These are phyloP conservation scores for Corydoras sp. DNA, from an alignment of 2,113 vertebrate species.

Conservation along the genomic window DNA sequence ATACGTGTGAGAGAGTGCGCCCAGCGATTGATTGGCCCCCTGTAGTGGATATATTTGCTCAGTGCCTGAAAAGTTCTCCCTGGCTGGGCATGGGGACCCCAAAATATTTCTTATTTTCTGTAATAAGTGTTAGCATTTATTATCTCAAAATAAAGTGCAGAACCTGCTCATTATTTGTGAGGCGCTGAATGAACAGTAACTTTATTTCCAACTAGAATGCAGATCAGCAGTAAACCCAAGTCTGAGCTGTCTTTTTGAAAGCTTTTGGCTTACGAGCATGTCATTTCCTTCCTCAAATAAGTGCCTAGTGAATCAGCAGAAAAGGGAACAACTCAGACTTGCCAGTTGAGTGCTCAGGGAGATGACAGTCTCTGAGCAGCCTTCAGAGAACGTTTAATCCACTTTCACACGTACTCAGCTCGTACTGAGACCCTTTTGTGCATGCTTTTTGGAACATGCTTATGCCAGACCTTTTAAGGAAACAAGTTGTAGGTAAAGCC, in stretches of 20 bases:
- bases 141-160: no score
- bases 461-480: not conserved
- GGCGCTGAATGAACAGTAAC: not conserved
- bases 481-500: no score
- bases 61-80: no score
- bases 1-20: no score
- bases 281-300: constrained; percentile 56
- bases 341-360: constrained; percentile 48
- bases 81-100: no score
- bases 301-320: constrained; percentile 56
- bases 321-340: constrained; percentile 49
- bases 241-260: constrained; percentile 13
- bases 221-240: not conserved
- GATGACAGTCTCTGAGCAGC: constrained; percentile 35
- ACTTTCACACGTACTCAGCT: not conserved
- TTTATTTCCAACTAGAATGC: not conserved
- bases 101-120: no score
- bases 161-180: not conserved
- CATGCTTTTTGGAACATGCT: not conserved
- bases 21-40: no score
- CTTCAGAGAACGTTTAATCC: not conserved
- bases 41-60: no score
- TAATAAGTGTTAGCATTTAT: no score
- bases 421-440: not conserved
- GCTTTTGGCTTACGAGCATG: constrained; percentile 44